Conservation (phyloP, 2,797 vertebrate species). For the Anisognathus igniventris region DNA sequence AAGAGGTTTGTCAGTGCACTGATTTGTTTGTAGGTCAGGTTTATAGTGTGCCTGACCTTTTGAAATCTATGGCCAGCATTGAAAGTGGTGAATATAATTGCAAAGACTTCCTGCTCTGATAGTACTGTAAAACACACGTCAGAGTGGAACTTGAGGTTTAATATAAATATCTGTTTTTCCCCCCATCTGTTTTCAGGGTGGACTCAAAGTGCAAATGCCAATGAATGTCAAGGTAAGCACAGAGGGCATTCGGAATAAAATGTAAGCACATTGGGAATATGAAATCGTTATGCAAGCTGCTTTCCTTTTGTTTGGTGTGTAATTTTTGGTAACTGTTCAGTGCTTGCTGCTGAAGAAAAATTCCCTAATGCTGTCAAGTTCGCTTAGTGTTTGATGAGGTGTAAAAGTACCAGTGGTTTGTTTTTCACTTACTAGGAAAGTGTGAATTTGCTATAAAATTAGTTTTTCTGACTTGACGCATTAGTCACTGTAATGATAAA, state of each 20-base stretch:
- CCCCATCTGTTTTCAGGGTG: slow-evolving; percentile 72
- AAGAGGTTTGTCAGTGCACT: background rate
- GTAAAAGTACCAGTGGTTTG: background rate
- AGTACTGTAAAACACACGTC: background rate
- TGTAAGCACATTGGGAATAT: background rate
- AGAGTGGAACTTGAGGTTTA: background rate
- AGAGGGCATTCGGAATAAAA: background rate
- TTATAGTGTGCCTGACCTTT: background rate
- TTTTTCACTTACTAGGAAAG: background rate
- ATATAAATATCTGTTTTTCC: background rate
- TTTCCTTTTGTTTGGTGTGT: background rate
- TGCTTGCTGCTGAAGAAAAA: background rate
- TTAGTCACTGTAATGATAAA: background rate
- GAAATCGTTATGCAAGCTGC: background rate
- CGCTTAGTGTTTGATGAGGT: background rate
- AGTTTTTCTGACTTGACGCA: background rate
- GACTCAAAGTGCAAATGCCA: slow-evolving; percentile 82
- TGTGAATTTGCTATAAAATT: background rate
- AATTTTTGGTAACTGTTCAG: background rate
- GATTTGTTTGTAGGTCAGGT: background rate
- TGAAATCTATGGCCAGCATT: background rate
- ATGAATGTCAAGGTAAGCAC: slow-evolving; percentile 82
- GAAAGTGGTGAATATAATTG: background rate
- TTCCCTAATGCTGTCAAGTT: background rate
- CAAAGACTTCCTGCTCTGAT: background rate